Conservation (phyloP, 35 echinoderm and acorn worm genomes). For the Apostichopus parvimensis region DNA sequence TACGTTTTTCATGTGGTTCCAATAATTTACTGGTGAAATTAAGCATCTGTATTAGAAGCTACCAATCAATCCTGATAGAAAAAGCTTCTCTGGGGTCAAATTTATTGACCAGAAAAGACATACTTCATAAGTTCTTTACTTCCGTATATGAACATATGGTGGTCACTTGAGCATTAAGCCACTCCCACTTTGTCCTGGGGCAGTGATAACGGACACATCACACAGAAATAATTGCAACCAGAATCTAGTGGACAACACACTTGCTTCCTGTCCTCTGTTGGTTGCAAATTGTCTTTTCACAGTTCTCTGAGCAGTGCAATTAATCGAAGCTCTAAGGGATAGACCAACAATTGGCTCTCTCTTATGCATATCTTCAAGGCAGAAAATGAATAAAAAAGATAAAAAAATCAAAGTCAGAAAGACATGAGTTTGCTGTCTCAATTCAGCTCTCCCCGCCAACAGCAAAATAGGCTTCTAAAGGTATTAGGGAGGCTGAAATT, state of each 20-base stretch:
- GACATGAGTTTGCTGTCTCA: neutral
- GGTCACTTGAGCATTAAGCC: neutral
- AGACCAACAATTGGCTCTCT: slow-evolving; percentile 17
- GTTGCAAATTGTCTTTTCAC: slow-evolving; percentile 54
- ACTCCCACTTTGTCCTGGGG: neutral
- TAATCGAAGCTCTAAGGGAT: slow-evolving; percentile 41
- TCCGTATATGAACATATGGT: neutral
- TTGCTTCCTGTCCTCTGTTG: neutral
- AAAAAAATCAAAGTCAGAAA: too few relatives aligned
- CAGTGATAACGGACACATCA: neutral
- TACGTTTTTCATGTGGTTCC: too few relatives aligned
- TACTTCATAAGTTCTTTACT: too few relatives aligned
- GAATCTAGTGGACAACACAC: neutral
- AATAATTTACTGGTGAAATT: too few relatives aligned
- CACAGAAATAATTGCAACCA: neutral
- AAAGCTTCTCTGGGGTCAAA: too few relatives aligned
- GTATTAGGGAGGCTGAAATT: slow-evolving; percentile 35
- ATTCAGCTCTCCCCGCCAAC: slow-evolving; percentile 1
- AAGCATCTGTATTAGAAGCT: too few relatives aligned
- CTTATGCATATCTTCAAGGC: neutral
- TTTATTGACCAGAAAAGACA: too few relatives aligned
- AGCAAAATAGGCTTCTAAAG: slow-evolving; percentile 34
- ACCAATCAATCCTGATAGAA: too few relatives aligned
- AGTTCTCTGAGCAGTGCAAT: slow-evolving; percentile 43
- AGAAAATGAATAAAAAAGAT: neutral